Conservation (phyloP, 2,113 vertebrate species). For the Nesogale talazaci region DNA sequence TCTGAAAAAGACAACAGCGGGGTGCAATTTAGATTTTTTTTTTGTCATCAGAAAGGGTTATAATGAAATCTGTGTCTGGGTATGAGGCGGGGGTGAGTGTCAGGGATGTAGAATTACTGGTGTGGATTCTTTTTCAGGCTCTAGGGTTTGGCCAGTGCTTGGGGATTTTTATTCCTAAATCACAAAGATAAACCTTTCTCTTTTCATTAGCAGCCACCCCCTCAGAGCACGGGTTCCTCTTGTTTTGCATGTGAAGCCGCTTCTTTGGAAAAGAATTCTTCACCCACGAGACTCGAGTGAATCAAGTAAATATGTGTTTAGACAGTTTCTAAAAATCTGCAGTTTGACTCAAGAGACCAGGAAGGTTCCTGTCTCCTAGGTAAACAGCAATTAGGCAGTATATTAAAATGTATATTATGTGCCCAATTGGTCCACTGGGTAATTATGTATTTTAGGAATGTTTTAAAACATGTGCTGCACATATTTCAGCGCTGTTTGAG, state of each 20-base stretch:
- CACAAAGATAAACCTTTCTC: slow-evolving; percentile 35
- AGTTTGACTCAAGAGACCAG: slow-evolving; percentile 64
- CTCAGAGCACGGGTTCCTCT: slow-evolving; percentile 45
- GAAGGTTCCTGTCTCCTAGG: slow-evolving; percentile 60
- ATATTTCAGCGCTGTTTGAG: slow-evolving; percentile 66
- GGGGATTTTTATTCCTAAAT: slow-evolving; percentile 14
- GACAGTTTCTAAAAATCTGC: slow-evolving; percentile 71
- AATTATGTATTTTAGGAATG: slow-evolving; percentile 75
- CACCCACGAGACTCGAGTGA: slow-evolving; percentile 55
- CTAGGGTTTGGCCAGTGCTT: not conserved
- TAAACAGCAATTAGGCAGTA: slow-evolving; percentile 67
- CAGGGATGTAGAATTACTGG: not conserved
- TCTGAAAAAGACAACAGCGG: not conserved
- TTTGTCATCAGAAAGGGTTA: not conserved
- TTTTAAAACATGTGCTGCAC: slow-evolving; percentile 72
- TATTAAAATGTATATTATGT: slow-evolving; percentile 74
- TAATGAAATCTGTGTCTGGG: not conserved
- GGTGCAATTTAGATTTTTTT: not conserved
- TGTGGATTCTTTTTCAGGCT: not conserved
- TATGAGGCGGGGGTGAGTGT: not conserved
- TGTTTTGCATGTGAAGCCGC: slow-evolving; percentile 50
- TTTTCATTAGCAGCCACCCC: slow-evolving; percentile 43
- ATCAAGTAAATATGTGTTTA: slow-evolving; percentile 68
- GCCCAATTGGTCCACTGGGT: slow-evolving; percentile 44
- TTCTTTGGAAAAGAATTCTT: slow-evolving; percentile 68